phyloP scores from a whole-genome alignment of 2,113 vertebrate genomes.

The Bos javanicus region DNA sequence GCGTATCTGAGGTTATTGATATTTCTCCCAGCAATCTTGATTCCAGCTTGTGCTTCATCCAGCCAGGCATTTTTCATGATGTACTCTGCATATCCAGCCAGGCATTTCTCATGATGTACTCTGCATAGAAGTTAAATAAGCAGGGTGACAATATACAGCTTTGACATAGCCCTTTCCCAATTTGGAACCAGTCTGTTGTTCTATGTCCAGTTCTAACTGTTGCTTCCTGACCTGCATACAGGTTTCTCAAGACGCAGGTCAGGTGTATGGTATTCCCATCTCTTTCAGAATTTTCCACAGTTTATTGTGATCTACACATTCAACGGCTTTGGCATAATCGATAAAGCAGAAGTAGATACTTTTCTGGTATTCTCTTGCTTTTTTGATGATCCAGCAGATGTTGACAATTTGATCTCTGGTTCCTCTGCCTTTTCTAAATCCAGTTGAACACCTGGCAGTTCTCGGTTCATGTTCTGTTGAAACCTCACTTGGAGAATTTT shows the following conservation, averaged over 20 bases:
- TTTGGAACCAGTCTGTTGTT: not conserved
- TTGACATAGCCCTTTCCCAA: not conserved
- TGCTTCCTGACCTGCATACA: not conserved
- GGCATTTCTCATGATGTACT: not conserved
- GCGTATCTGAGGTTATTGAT: not conserved
- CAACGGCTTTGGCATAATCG: not conserved
- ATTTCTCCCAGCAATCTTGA: not conserved
- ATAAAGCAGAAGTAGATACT: not conserved
- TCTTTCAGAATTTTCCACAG: not conserved
- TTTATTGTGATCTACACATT: not conserved
- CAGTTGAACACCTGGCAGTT: not conserved
- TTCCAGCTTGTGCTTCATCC: not conserved
- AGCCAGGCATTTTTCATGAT: not conserved
- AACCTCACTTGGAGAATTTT: not conserved
- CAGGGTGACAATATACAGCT: not conserved
- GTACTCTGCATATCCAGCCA: not conserved
- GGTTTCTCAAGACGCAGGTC: not conserved
- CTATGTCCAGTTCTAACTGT: not conserved
- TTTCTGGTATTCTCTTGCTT: not conserved
- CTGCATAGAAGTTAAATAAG: not conserved
- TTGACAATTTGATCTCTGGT: not conserved
- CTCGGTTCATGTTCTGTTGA: not conserved
- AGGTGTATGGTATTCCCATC: not conserved
- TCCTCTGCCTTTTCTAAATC: not conserved
- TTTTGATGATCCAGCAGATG: not conserved